Evolutionary conservation across 2,888 invertebrate species (phyloP).

Genomic region (Polydrusus cervinus): DNA sequence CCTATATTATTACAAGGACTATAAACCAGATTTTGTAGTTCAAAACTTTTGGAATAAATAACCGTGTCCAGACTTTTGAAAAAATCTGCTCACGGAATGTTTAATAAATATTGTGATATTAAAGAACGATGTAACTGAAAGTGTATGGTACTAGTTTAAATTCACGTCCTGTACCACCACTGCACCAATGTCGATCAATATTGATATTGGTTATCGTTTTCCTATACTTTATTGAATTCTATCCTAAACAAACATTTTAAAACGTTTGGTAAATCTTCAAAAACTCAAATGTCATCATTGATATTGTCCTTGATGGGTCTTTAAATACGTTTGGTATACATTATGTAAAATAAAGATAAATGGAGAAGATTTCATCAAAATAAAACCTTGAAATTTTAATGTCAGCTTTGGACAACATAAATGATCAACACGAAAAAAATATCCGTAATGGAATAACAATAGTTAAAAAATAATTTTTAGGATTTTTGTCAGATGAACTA

Average conservation of each 20-base stretch:
- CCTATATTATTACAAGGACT: no score
- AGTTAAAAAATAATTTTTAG: no score
- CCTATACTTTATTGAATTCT: not conserved
- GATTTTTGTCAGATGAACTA: no score
- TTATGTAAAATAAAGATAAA: slow-evolving; percentile 38
- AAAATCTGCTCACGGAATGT: no score
- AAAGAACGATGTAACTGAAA: no score
- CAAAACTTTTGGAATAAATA: no score
- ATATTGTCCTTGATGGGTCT: slow-evolving; percentile 24
- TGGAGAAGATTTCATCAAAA: slow-evolving; percentile 49
- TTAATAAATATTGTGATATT: no score
- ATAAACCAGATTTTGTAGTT: no score
- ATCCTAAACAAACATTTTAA: slow-evolving; percentile 15
- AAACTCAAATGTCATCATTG: not conserved
- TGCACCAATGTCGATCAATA: not conserved
- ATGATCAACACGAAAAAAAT: slow-evolving; percentile 20
- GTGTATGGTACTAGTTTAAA: not conserved
- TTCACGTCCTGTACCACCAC: not conserved
- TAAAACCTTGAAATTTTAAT: slow-evolving; percentile 45
- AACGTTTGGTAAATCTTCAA: slow-evolving; percentile 1
- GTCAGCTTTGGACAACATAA: slow-evolving; percentile 30
- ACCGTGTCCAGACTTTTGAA: no score
- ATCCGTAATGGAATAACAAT: no score
- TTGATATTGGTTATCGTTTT: slow-evolving; percentile 6
- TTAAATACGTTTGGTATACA: slow-evolving; percentile 15